Evolutionary conservation across 2,888 invertebrate species (phyloP).

Genomic region (Portevinia maculata): DNA sequence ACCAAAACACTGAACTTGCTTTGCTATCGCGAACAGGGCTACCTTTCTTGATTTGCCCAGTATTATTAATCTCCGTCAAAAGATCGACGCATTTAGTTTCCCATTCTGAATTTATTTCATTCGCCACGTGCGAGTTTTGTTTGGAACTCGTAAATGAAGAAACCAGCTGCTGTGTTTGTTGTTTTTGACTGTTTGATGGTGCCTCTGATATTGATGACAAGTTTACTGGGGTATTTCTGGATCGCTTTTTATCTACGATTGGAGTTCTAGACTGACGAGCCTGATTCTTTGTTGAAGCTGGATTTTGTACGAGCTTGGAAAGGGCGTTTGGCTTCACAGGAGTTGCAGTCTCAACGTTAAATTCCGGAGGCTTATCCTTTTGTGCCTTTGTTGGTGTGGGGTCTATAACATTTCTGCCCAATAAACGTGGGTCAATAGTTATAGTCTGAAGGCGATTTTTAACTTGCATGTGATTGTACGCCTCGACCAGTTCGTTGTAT

Average conservation of each 20-base stretch:
- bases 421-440: conserved; percentile 78
- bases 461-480: conserved; percentile 76
- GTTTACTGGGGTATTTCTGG: conserved; percentile 22
- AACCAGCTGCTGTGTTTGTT: conserved; percentile 11
- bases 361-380: conserved; percentile 54
- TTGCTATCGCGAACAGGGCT: conserved; percentile 18
- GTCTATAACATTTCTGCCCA: conserved; percentile 76
- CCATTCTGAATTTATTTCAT: conserved; percentile 63
- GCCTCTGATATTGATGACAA: conserved; percentile 32
- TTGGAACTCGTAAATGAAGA: conserved; percentile 28
- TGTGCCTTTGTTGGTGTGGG: conserved; percentile 73
- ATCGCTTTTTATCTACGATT: conserved; percentile 39
- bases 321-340: conserved; percentile 6
- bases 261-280: conserved; percentile 27
- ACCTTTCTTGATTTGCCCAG: conserved; percentile 14
- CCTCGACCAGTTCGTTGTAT: conserved; percentile 78
- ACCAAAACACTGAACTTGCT: conserved; percentile 80
- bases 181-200: conserved; percentile 14
- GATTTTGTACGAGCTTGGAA: conserved; percentile 52
- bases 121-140: conserved; percentile 55
- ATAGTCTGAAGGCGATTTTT: conserved; percentile 78
- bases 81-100: conserved; percentile 75
- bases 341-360: not conserved
- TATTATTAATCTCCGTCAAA: conserved; percentile 75
- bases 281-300: conserved; percentile 27